Percentiles rank a stretch among this genome's conserved stretches.
These are phyloP conservation scores for Ectobius pallidus DNA, from an alignment of 2,888 invertebrate species.

Conservation along the genomic window DNA sequence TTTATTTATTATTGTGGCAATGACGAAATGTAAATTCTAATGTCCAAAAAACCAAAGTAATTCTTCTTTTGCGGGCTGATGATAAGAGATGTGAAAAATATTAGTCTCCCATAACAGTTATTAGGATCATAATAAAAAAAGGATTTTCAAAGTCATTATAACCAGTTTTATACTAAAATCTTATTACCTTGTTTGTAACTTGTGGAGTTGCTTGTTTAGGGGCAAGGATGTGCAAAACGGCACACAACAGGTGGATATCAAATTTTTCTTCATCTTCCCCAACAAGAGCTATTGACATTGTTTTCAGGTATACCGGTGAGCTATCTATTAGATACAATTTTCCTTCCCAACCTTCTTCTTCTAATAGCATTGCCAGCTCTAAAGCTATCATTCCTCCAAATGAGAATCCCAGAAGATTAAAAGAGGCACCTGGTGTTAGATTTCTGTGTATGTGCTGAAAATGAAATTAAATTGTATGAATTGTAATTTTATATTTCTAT, in stretches of 20 bases:
- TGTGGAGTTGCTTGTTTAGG: neutral
- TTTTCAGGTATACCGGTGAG: constrained; percentile 68
- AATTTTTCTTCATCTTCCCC: constrained; percentile 57
- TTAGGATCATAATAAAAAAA: too few species aligned
- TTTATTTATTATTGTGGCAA: too few species aligned
- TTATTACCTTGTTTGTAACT: too few species aligned
- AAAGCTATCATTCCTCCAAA: constrained; percentile 81
- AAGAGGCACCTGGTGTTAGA: constrained; percentile 56
- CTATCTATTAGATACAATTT: constrained; percentile 81
- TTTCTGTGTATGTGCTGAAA: constrained; percentile 29
- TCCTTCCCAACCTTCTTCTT: constrained; percentile 68
- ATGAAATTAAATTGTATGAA: too few species aligned
- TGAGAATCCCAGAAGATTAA: constrained; percentile 86
- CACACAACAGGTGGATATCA: constrained; percentile 64
- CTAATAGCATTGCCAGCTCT: constrained; percentile 75
- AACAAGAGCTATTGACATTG: constrained; percentile 46
- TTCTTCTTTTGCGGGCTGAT: too few species aligned
- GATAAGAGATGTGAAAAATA: too few species aligned
- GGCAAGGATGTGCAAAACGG: constrained; percentile 50
- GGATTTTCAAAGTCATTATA: too few species aligned
- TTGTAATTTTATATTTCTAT: too few species aligned
- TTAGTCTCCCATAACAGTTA: too few species aligned
- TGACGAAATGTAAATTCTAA: too few species aligned
- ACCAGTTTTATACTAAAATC: too few species aligned
- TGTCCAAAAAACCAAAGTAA: too few species aligned